Evolutionary conservation across 2,888 invertebrate genomes (phyloP).

Genomic region (Latrodectus hesperus): DNA sequence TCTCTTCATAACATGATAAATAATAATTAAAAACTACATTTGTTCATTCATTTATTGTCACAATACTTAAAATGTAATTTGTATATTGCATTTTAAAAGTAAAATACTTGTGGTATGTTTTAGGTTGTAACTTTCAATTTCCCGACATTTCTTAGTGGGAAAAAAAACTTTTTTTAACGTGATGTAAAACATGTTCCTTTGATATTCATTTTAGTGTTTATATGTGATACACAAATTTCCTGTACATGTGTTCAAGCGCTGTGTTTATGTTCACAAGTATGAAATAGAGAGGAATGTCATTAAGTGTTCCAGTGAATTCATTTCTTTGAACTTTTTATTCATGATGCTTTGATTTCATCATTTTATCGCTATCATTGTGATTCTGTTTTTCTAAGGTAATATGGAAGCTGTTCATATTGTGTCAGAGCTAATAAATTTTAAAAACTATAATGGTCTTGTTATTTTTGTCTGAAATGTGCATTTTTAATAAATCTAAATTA

Average conservation of each 20-base stretch:
- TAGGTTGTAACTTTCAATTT: too few species aligned
- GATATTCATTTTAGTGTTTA: conserved; percentile 62
- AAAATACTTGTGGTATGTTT: too few species aligned
- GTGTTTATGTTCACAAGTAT: conserved; percentile 18
- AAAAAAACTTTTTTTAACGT: conserved; percentile 36
- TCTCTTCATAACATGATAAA: too few species aligned
- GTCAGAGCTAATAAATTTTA: conserved; percentile 69
- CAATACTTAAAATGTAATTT: too few species aligned
- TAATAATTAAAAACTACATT: too few species aligned
- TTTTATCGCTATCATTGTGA: conserved; percentile 64
- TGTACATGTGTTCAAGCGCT: conserved; percentile 43
- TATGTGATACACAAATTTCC: conserved; percentile 62
- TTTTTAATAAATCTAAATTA: too few species aligned
- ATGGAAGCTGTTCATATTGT: conserved; percentile 67
- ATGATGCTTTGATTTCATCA: conserved; percentile 61
- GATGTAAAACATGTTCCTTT: conserved; percentile 64
- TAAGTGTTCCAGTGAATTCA: conserved; percentile 22
- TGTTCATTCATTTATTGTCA: too few species aligned
- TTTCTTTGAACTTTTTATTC: conserved; percentile 42
- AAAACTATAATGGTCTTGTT: conserved; percentile 32
- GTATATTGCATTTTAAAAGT: too few species aligned
- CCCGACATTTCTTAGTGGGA: not conserved
- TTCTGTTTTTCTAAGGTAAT: conserved; percentile 65
- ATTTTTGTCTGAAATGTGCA: too few species aligned
- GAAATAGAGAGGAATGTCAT: conserved; percentile 13